A percentile compares a stretch with the other conserved stretches of the same genome.
Evolutionary conservation across 2,888 invertebrate genomes (phyloP).

Genomic region (Branchellion lobata): DNA sequence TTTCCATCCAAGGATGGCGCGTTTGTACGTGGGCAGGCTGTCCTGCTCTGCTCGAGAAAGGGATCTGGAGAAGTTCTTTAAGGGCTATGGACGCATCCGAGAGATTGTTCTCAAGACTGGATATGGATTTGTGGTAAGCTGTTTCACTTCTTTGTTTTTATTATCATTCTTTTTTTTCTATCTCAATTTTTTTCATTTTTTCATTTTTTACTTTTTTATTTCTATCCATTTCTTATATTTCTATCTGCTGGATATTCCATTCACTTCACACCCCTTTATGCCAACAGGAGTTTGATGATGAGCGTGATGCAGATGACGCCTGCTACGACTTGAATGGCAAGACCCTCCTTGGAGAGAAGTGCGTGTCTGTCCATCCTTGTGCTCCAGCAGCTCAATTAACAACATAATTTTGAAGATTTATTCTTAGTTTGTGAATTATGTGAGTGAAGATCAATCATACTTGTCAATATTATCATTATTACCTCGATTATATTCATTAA

Average conservation of each 20-base stretch:
- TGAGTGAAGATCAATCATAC: background rate
- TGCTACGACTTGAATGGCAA: slow-evolving; percentile 44
- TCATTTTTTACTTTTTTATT: background rate
- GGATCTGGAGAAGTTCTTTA: slow-evolving; percentile 41
- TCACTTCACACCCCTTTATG: background rate
- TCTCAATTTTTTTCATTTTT: too few relatives aligned
- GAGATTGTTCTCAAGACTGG: slow-evolving; percentile 37
- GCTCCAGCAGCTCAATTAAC: background rate
- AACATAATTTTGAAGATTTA: background rate
- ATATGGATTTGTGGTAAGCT: slow-evolving; percentile 44
- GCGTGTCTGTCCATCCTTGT: background rate
- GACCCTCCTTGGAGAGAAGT: slow-evolving; percentile 43
- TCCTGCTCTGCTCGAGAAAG: slow-evolving; percentile 34
- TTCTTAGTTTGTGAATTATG: background rate
- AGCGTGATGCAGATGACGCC: slow-evolving; percentile 45
- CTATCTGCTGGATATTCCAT: background rate
- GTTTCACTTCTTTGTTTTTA: too few relatives aligned
- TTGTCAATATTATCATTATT: slow-evolving; percentile 4
- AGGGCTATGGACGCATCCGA: slow-evolving; percentile 37
- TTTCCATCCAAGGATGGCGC: slow-evolving; percentile 8
- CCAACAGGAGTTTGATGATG: slow-evolving; percentile 43
- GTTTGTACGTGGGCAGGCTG: slow-evolving; percentile 35
- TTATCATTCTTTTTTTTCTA: too few relatives aligned
- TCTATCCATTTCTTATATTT: too few relatives aligned
- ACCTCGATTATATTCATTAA: too few relatives aligned